These are phyloP conservation scores for Corythornis vintsioides DNA, from an alignment of 2,113 vertebrate genomes.

Conservation along the genomic window DNA sequence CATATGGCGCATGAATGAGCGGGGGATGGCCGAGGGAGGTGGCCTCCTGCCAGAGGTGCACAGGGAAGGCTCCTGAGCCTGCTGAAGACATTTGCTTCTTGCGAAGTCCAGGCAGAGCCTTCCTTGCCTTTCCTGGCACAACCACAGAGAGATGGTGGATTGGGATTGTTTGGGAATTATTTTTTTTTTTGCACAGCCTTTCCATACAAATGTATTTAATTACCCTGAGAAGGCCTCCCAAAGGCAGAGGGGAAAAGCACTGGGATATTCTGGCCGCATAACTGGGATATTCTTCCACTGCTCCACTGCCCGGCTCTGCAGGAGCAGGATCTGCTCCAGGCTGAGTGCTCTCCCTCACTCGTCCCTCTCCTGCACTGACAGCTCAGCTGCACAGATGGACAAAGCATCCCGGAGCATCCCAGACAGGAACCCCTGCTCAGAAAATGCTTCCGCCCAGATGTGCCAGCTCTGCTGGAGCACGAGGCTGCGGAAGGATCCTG, in stretches of 20 bases:
- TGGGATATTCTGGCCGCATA: not conserved
- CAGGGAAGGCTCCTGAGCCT: slow-evolving; percentile 3
- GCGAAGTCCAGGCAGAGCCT: slow-evolving; percentile 23
- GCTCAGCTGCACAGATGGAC: slow-evolving; percentile 16
- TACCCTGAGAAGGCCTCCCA: slow-evolving; percentile 51
- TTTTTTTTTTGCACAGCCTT: not conserved
- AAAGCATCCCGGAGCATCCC: not conserved
- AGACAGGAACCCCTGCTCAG: not conserved
- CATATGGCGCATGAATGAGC: slow-evolving; percentile 36
- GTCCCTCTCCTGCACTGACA: not conserved
- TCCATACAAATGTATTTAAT: slow-evolving; percentile 35
- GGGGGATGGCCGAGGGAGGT: slow-evolving; percentile 19
- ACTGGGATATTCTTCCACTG: not conserved
- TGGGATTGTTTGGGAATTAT: not conserved
- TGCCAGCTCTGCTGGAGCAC: not conserved
- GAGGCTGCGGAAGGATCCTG: not conserved
- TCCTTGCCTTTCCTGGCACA: slow-evolving; percentile 23
- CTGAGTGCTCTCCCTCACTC: not conserved
- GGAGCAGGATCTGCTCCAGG: slow-evolving; percentile 7
- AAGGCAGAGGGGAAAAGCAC: slow-evolving; percentile 40
- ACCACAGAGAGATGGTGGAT: not conserved
- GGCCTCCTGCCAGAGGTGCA: slow-evolving; percentile 40
- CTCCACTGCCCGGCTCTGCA: slow-evolving; percentile 14
- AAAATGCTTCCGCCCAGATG: slow-evolving; percentile 4
- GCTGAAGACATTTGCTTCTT: not conserved